phyloP scores from a whole-genome alignment of 2,113 vertebrate species.

The Piprites chloris region DNA sequence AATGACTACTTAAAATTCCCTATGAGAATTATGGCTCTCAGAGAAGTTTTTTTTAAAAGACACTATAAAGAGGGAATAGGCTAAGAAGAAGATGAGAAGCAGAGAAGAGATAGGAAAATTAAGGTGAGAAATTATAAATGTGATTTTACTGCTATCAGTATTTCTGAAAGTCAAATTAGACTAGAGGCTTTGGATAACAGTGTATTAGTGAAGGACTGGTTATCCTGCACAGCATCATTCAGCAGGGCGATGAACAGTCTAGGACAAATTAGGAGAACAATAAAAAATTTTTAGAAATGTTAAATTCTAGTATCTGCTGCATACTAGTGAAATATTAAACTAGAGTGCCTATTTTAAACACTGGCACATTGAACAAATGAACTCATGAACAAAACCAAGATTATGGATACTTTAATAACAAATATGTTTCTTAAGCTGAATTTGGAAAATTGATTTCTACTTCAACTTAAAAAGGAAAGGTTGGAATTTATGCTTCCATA shows the following conservation, averaged over 20 bases:
- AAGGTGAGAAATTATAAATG: not conserved
- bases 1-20: slow-evolving; percentile 10
- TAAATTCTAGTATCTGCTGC: not conserved
- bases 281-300: slow-evolving; percentile 44
- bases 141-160: slow-evolving; percentile 17
- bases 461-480: slow-evolving; percentile 62
- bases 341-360: not conserved
- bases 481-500: slow-evolving; percentile 25
- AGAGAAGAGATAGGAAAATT: slow-evolving; percentile 45
- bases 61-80: not conserved
- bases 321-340: not conserved
- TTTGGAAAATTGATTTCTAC: slow-evolving; percentile 29
- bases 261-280: slow-evolving; percentile 45
- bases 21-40: slow-evolving; percentile 34
- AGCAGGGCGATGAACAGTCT: not conserved
- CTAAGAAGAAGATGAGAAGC: slow-evolving; percentile 57
- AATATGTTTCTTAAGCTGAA: not conserved
- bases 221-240: slow-evolving; percentile 41
- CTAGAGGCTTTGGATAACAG: not conserved
- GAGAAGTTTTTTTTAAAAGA: slow-evolving; percentile 26
- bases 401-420: not conserved
- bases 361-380: not conserved
- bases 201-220: slow-evolving; percentile 11
- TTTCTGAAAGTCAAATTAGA: slow-evolving; percentile 34
- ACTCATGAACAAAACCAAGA: not conserved